Base-by-base conservation (phyloP, 2,888 invertebrate species). In the Horisme vitalbata region DNA sequence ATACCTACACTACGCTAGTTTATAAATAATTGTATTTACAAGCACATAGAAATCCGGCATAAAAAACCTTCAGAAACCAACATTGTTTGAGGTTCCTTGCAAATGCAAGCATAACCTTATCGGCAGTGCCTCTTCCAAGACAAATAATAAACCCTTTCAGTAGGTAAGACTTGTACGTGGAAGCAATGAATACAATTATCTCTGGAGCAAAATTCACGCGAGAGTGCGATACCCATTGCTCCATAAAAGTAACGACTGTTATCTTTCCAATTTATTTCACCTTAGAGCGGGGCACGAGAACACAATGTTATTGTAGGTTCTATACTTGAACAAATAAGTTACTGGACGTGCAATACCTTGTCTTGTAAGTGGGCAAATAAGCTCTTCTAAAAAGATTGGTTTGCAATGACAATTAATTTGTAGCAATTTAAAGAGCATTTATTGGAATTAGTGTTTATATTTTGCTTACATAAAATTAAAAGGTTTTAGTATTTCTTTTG, bases 181-280 rank as follows among this genome's bases (percentile, higher is more conserved):
- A 35, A 44, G 41, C 44, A 44, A 56, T 38, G 37, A 51, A 53
- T 32, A 51, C 45, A 51, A 53, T 53, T 48, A 56, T 53, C 45
- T 56, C 41, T 30, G 9, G 26, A 52, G 45, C 34, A 49, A 44
- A 44, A 45, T 51, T 54, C 48, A 41, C 45, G 46, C 52, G 30
- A 35, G 41, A 36, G 45, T 44, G 53, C 49, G 54, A 51, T 45
- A 46, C 41, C 39, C 33, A 38, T 37, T 45, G 43, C 48, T 41
- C 34, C 36, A 49, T 46, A 53, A 51, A 48, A 41, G 41, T 33
- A 51, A 48, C 27, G 18, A 30, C 38, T 48, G 36, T 50, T 56
- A 56, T 53, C 53, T 48, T 36, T 34, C 15, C 35, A 41, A 53
- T 53, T 44, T 46, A 53, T 53, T 53, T 43, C 43, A 45, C 41